These are phyloP conservation scores for Melitaea cinxia DNA, from an alignment of 1,140 invertebrate genomes.

Conservation along the genomic window DNA sequence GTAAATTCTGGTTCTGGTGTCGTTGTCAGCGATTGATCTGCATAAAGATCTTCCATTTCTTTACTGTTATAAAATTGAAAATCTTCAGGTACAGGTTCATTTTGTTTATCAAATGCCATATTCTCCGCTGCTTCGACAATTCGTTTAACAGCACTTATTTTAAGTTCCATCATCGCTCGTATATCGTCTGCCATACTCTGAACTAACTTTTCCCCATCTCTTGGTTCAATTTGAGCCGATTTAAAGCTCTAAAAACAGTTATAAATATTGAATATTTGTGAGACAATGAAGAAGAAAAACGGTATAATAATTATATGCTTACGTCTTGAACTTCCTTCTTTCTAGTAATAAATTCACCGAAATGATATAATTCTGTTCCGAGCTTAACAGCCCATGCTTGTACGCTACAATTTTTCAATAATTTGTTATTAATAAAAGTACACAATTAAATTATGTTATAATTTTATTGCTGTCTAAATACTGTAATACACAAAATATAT, in stretches of 20 bases:
- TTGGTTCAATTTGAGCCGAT: conserved; percentile 85
- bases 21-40: conserved; percentile 65
- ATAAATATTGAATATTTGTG: conserved; percentile 3
- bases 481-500: not conserved
- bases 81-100: conserved; percentile 83
- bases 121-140: conserved; percentile 92
- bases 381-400: conserved; percentile 88
- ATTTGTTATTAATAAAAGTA: not conserved
- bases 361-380: conserved; percentile 86
- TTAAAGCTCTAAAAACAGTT: conserved; percentile 85
- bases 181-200: conserved; percentile 90
- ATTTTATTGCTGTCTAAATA: too few species aligned
- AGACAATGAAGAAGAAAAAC: conserved; percentile 5
- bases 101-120: conserved; percentile 83
- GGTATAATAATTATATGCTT: conserved; percentile 42
- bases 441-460: not conserved
- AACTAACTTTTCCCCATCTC: conserved; percentile 87
- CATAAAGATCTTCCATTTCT: conserved; percentile 83
- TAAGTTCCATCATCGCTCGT: conserved; percentile 91
- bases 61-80: conserved; percentile 89
- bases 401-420: conserved; percentile 78
- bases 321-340: conserved; percentile 87
- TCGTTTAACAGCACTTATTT: conserved; percentile 91
- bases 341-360: conserved; percentile 88
- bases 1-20: conserved; percentile 78